Percentiles rank a stretch among this genome's conserved stretches.
These are phyloP conservation scores for Cataglyphis altisquamis DNA, from an alignment of 2,888 invertebrate species.

Conservation along the genomic window DNA sequence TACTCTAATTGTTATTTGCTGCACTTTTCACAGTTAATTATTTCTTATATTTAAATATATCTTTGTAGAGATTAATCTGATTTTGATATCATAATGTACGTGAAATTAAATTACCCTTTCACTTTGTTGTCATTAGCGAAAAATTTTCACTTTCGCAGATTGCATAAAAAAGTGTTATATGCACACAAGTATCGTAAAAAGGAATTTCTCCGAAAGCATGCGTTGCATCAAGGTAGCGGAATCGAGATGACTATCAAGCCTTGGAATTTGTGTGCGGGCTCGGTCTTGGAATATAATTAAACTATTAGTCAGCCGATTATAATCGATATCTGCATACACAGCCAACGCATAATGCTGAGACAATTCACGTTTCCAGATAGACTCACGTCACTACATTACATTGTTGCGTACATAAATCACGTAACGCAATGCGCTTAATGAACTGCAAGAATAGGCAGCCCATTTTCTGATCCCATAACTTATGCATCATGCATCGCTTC, in stretches of 20 bases:
- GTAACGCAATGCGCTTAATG: slow-evolving; percentile 43
- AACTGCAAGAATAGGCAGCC: slow-evolving; percentile 37
- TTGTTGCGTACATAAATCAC: slow-evolving; percentile 45
- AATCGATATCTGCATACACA: slow-evolving; percentile 9
- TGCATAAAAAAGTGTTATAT: background rate
- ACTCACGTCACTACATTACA: slow-evolving; percentile 40
- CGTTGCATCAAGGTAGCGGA: background rate
- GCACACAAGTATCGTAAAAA: background rate
- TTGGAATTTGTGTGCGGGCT: slow-evolving; percentile 14
- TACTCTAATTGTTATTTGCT: background rate
- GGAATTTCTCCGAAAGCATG: slow-evolving; percentile 4
- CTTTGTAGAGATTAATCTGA: slow-evolving; percentile 1
- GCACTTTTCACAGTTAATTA: background rate
- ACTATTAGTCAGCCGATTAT: slow-evolving; percentile 39
- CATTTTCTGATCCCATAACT: slow-evolving; percentile 48
- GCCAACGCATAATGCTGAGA: slow-evolving; percentile 1
- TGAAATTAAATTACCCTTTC: background rate
- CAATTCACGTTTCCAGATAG: slow-evolving; percentile 27
- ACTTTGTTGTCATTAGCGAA: background rate
- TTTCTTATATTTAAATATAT: slow-evolving; percentile 3
- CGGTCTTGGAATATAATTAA: slow-evolving; percentile 34
- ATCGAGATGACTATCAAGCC: slow-evolving; percentile 21
- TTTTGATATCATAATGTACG: slow-evolving; percentile 1
- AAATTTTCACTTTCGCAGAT: background rate
- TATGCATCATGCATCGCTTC: slow-evolving; percentile 37